Evolutionary conservation across 2,888 invertebrate genomes (phyloP), one percentile per base, ranked within the genome.

Genomic region (Agrochola litura): DNA sequence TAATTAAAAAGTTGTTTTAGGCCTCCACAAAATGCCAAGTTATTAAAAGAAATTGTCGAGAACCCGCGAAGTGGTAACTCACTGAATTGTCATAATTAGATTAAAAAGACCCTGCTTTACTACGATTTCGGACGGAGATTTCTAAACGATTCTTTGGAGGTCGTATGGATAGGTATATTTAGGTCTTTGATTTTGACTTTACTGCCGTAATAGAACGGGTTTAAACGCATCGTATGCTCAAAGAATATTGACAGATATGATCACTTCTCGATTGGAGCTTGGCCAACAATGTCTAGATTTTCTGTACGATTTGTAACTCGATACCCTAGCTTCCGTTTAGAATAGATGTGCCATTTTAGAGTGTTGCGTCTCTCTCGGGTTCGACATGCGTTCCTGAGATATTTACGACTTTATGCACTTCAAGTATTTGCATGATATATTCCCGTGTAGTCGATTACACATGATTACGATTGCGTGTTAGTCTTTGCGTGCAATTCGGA

Each of bases 241-340:
- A 95, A 93, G 94, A 95, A 95, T 96, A 96, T 96, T 96, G 96
- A 97, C 97, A 96, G 95, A 96, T 96, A 96, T 96, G 96, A 96
- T 96, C 96, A 95, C 95, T 95, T 95, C 93, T 93, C 93, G 90
- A 95, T 96, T 97, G 97, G 97, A 96, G 90, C 92, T 88, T 86
- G 86, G 96, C 97, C 96, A 96, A 95, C 92, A 92, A 93, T 92
- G 92, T 94, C 94, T 95, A 94, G 94, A 95, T 95, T 95, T 95
- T 95, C 93, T 93, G 92, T 95, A 92, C 93, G 94, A 96, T 96
- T 96, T 96, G 95, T 95, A 94, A 95, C 93, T 93, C 91, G 93
- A 96, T 95, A 92, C 92, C 92, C 92, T 92, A 92, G 93, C 92
- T 95, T 96, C 95, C 95, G 94, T 95, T 95, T 95, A 94, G 94